Evolutionary conservation across 2,113 vertebrate species (phyloP), one percentile per base, ranked within the genome.

Genomic region (Platichthys flesus): DNA sequence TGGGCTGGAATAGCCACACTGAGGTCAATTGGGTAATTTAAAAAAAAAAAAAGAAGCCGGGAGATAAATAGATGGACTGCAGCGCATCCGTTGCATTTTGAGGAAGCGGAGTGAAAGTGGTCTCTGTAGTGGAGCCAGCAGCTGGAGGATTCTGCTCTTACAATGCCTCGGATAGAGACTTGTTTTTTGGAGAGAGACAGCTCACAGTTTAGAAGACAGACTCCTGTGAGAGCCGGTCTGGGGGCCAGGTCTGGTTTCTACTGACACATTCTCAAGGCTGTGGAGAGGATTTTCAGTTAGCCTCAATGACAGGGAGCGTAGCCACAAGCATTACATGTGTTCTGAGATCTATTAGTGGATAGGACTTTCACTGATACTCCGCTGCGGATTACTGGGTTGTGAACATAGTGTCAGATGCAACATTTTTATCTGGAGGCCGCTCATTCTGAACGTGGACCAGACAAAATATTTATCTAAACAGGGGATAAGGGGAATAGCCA

Each of bases 111-210:
- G 74, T 89, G 87, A 93, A 91, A 90, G 92, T 83, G 31, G 60
- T 72, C 83, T 92, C 82, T 90, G 24, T 90, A 4, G 74, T 55
- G 4, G 66, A 68, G 59, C 37, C 51, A 57, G 76, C 93, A 94
- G 92, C 93, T 94, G 93, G 47, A 35, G 77, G 81, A 78, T 68
- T 76, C 71, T 83, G 78, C 76, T 84, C 86, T 86, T 47, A 76
- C 67, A 85, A 83, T 71, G 64, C 45, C 35, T 56, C 49, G 49
- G 58, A 81, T 60, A 63, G 74, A 79, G 40, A 71, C 31, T 59
- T 80, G 24, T 69, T 14, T 72, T 16, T 31, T 31, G 31, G 52
- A 77, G 68, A 74, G 72, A 51, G 71, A 81, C 59, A 47, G 49
- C 42, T 66, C 83, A 72, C 42, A 82, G 62, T 47, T 63, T n/a